Evolutionary conservation across 2,113 vertebrate genomes (phyloP).

Genomic region (Noctilio leporinus): DNA sequence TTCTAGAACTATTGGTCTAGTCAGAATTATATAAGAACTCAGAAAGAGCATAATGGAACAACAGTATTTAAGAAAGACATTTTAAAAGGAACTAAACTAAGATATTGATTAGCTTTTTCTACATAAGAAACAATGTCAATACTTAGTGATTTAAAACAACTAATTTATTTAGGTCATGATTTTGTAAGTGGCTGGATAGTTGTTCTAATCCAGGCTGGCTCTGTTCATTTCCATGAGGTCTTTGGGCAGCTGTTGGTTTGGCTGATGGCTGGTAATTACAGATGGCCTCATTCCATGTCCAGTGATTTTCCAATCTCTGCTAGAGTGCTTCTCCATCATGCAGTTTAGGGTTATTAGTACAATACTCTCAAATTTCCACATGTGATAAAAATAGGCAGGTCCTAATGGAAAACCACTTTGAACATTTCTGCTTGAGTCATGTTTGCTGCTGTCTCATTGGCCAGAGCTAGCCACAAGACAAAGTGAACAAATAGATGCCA

Average conservation of each 20-base stretch:
- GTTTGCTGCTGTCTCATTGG: not conserved
- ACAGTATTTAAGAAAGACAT: not conserved
- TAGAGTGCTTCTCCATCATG: not conserved
- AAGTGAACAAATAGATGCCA: not conserved
- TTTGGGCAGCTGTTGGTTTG: not conserved
- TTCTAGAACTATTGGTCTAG: not conserved
- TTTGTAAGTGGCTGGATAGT: not conserved
- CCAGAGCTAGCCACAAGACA: not conserved
- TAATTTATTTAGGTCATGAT: not conserved
- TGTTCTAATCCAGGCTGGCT: not conserved
- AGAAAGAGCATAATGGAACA: not conserved
- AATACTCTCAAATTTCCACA: not conserved
- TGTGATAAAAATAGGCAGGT: not conserved
- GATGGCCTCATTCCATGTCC: not conserved
- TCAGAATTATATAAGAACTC: not conserved
- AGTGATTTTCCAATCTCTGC: not conserved
- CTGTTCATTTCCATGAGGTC: not conserved
- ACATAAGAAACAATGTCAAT: not conserved
- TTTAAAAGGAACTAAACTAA: not conserved
- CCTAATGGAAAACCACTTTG: not conserved
- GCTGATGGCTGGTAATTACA: not conserved
- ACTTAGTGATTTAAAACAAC: not conserved
- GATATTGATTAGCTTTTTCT: not conserved
- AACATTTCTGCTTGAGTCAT: not conserved
- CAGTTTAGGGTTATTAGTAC: not conserved